A percentile compares a stretch with the other conserved stretches of the same genome.
phyloP scores from a whole-genome alignment of 2,888 invertebrate genomes.

The Lochmaea crataegi region DNA sequence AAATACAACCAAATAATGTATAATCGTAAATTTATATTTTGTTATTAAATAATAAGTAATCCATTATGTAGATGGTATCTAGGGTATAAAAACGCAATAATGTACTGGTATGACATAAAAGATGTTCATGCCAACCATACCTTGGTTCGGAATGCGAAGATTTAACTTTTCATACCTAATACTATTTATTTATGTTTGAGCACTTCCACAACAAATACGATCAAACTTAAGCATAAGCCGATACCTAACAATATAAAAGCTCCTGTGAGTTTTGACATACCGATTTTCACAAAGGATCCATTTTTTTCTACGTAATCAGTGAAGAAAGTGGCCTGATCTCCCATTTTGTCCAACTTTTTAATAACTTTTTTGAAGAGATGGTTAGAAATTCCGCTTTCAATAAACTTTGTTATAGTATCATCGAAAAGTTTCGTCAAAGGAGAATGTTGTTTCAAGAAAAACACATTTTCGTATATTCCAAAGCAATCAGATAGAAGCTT shows the following conservation, averaged over 20 bases:
- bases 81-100: too few species aligned
- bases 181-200: neutral
- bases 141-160: too few species aligned
- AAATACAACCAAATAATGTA: too few species aligned
- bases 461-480: slow-evolving; percentile 45
- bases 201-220: slow-evolving; percentile 43
- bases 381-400: slow-evolving; percentile 48
- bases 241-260: slow-evolving; percentile 40
- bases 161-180: too few species aligned
- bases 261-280: slow-evolving; percentile 42
- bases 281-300: slow-evolving; percentile 32
- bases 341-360: slow-evolving; percentile 9
- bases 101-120: too few species aligned
- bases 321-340: slow-evolving; percentile 34
- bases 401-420: slow-evolving; percentile 33
- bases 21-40: too few species aligned
- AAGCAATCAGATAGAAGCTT: slow-evolving; percentile 49
- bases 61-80: too few species aligned
- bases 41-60: too few species aligned
- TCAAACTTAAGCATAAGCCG: slow-evolving; percentile 40
- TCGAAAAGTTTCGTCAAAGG: slow-evolving; percentile 48
- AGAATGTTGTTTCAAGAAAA: slow-evolving; percentile 48
- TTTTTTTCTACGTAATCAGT: slow-evolving; percentile 33
- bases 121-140: too few species aligned
- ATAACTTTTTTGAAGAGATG: slow-evolving; percentile 40